Evolutionary conservation across 1,140 invertebrate species (phyloP).

Genomic region (Samia ricini): DNA sequence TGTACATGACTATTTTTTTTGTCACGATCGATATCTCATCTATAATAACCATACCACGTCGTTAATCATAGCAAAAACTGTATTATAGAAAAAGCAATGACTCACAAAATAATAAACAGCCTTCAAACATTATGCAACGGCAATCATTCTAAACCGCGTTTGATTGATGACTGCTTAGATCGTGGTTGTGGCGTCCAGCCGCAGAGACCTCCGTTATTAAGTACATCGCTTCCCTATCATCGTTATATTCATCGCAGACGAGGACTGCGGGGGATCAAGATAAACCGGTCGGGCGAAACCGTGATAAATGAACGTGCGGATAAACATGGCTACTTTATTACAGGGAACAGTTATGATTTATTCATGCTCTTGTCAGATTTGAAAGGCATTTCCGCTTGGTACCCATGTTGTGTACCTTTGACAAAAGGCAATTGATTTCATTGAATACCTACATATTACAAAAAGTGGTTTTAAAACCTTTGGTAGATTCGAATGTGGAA

Average conservation of each 20-base stretch:
- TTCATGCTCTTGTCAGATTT: slow-evolving; percentile 63
- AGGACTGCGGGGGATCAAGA: slow-evolving; percentile 26
- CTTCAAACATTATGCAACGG: slow-evolving; percentile 52
- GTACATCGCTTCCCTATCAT: not conserved
- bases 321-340: slow-evolving; percentile 72
- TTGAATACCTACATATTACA: no score
- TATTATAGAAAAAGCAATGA: slow-evolving; percentile 8
- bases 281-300: slow-evolving; percentile 37
- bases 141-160: slow-evolving; percentile 42
- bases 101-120: slow-evolving; percentile 29
- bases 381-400: slow-evolving; percentile 45
- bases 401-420: slow-evolving; percentile 11
- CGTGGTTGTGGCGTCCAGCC: slow-evolving; percentile 30
- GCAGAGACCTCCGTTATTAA: slow-evolving; percentile 17
- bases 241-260: slow-evolving; percentile 1
- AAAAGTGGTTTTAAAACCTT: no score
- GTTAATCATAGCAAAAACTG: slow-evolving; percentile 2
- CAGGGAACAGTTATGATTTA: slow-evolving; percentile 65
- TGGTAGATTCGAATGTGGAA: no score
- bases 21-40: not conserved
- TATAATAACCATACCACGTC: not conserved
- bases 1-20: not conserved
- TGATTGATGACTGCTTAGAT: slow-evolving; percentile 53
- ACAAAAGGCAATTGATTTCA: no score
- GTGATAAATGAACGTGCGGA: slow-evolving; percentile 62